Evolutionary conservation across 1,140 invertebrate genomes (phyloP), one percentile per base, ranked within the genome.

Genomic region (Pinna nobilis): DNA sequence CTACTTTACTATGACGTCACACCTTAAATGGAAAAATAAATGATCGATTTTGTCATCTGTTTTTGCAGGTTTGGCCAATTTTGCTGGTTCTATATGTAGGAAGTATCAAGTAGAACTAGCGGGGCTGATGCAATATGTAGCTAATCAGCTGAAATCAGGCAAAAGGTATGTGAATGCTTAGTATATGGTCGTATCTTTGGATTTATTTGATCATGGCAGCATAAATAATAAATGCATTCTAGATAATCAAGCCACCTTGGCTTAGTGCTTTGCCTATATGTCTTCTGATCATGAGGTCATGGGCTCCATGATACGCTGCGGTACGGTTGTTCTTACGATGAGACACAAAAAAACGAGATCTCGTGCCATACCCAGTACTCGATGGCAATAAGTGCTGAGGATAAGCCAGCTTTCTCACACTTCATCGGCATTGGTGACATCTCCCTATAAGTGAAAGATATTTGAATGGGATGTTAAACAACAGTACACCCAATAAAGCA

Each of bases 31-130:
- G 50, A 18, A 7, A 25, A 13, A 30, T 25, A n/a, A 60, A 60
- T 60, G 11, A 30, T 60, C 32, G 2, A 44, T 66, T 49, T 61
- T 4, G 59, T 51, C 35, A 65, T 37, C 39, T 55, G 39, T 66
- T 37, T 65, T 77, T 78, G 25, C 81, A 87, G 89, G 95, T 83
- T 91, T 99, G 5, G 95, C 97, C 1, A 95, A 93, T 50, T 99
- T 99, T 90, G 95, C 96, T 83, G 98, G 97, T 35, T 93, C 95
- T 15, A 94, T 99, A 67, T 99, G 96, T 86, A 98, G 98, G 89
- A 99, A 99, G 88, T 99, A 99, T 89, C 94, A 94, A 80, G 95
- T 99, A 64, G 98, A 99, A 88, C 90, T 99, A 49, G 95, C 95
- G 13, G 97, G 97, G 18, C 90, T 99, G 55, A 89, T 99, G 79